Conservation (phyloP, 2,797 vertebrate species). For the Thaleichthys pacificus region DNA sequence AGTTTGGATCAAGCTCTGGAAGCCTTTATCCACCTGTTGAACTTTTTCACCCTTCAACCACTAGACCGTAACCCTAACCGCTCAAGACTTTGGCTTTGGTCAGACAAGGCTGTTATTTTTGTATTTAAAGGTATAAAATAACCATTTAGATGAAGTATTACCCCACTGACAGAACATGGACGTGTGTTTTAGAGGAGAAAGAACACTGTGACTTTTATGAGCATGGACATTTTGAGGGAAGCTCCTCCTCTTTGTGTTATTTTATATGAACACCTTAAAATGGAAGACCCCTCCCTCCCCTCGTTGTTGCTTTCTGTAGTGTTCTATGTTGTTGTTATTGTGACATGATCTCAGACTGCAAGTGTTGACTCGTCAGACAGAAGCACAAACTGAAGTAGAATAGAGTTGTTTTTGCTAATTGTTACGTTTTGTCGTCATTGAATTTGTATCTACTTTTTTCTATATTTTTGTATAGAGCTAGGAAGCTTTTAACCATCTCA, state of each 20-base stretch:
- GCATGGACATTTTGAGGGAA: slow-evolving; percentile 33
- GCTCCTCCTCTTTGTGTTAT: slow-evolving; percentile 17
- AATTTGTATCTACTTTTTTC: not conserved
- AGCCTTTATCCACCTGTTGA: too few species aligned
- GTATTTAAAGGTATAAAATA: slow-evolving; percentile 56
- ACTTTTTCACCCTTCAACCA: not conserved
- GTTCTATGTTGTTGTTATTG: slow-evolving; percentile 5
- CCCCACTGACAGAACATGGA: slow-evolving; percentile 31
- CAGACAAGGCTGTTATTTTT: slow-evolving; percentile 65
- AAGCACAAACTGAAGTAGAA: not conserved
- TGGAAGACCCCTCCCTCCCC: slow-evolving; percentile 49
- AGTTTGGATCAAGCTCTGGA: not conserved
- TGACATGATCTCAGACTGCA: not conserved
- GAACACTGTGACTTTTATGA: slow-evolving; percentile 57
- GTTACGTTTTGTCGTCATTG: not conserved
- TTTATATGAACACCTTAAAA: not conserved
- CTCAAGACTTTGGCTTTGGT: slow-evolving; percentile 27
- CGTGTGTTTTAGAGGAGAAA: slow-evolving; percentile 32
- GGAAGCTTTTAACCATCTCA: not conserved
- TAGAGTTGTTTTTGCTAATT: not conserved
- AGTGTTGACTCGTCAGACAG: not conserved
- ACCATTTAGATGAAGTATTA: slow-evolving; percentile 36
- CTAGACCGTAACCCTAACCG: slow-evolving; percentile 13
- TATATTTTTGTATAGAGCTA: slow-evolving; percentile 30
- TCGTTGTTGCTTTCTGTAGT: slow-evolving; percentile 31